Evolutionary conservation across 2,797 vertebrate species (phyloP).

Genomic region (Anolis apletophallus): DNA sequence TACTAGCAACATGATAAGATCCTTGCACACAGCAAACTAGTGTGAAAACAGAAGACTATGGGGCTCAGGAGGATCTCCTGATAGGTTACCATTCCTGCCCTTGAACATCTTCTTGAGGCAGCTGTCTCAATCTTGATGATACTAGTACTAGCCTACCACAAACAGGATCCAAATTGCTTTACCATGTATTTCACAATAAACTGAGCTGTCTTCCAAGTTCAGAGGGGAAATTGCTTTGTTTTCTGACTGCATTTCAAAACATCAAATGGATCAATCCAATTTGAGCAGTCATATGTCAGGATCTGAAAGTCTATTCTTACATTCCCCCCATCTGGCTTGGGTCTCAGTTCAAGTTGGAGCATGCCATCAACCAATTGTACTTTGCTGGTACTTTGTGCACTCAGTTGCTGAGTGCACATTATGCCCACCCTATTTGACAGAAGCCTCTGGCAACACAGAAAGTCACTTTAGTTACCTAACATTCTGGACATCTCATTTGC

Average conservation of each 20-base stretch:
- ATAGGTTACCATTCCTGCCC: too few species aligned
- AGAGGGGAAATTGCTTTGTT: not conserved
- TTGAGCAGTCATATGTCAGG: not conserved
- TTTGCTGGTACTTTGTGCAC: not conserved
- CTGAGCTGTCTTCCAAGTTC: not conserved
- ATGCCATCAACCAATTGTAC: not conserved
- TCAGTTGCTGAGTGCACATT: not conserved
- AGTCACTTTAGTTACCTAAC: slow-evolving; percentile 57
- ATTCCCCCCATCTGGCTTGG: too few species aligned
- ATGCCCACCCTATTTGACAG: not conserved
- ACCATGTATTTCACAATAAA: not conserved
- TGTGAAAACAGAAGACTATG: too few species aligned
- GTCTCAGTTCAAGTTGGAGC: not conserved
- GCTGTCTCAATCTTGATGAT: not conserved
- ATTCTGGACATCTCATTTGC: slow-evolving; percentile 28
- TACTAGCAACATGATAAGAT: too few species aligned
- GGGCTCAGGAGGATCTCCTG: too few species aligned
- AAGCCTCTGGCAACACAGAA: slow-evolving; percentile 47
- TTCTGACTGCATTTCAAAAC: not conserved
- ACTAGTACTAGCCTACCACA: not conserved
- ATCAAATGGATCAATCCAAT: not conserved
- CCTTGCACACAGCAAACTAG: too few species aligned
- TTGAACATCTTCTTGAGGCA: not conserved
- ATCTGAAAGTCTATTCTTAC: not conserved
- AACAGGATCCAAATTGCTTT: not conserved